Base-by-base conservation (phyloP, 2,113 vertebrate genomes). In the Limanda limanda region DNA sequence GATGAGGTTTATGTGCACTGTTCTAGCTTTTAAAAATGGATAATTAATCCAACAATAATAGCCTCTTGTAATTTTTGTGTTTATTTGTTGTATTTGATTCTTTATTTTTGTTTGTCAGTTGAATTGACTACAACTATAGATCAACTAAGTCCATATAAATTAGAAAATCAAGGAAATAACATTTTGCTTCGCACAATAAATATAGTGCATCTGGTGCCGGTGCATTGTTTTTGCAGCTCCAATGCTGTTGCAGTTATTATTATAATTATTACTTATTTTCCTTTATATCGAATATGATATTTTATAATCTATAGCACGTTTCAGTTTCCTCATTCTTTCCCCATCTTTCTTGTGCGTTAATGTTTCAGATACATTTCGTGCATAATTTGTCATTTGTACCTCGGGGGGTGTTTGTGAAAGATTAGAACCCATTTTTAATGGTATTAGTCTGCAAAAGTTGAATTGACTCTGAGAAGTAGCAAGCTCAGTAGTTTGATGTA, bases 371-470 rank as follows among this genome's bases (percentile, higher is more conserved):
- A 52, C 27, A 17, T 55, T 54, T 37, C 15, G n/a, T 4, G 56
- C 37, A 57, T 40, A 63, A 18, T 45, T 57, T 6, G 51, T 67
- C 23, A 12, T 45, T 25, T 63, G 51, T 40, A 20, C 79, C 56
- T 51, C 47, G 61, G 68, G 68, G 62, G 37, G n/a, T 66, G 54
- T 60, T 18, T 51, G 47, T 47, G 47, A 76, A 31, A 47, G 67
- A 76, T 61, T 55, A 76, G 55, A 27, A 55, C 14, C 54, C 51
- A 56, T 4, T 62, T 52, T 72, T n/a, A 42, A 51, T 67, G 51
- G 21, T 42, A 24, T 58, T 35, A 51, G 42, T 68, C 42, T 68
- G 56, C 11, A 25, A 27, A 23, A 68, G 57, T 63, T 57, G 71
- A 37, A 63, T 62, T 40, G 27, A 58, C 69, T 57, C 18, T 21